phyloP scores from a whole-genome alignment of 2,797 vertebrate genomes.

The Muraenolepis orangiensis region DNA sequence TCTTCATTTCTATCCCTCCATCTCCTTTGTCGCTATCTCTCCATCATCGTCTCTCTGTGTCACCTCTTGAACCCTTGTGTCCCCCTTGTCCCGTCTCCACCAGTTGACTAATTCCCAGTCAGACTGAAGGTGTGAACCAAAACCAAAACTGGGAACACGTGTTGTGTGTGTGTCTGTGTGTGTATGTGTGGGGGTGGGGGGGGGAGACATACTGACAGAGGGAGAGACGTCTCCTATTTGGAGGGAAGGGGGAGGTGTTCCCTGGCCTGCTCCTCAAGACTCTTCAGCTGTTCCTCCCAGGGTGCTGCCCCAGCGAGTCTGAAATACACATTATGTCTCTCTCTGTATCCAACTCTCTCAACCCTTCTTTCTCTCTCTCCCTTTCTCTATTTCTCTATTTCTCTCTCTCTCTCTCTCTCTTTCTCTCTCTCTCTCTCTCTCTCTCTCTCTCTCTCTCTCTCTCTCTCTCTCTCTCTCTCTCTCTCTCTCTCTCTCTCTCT shows the following conservation, averaged over 20 bases:
- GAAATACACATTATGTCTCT: constrained; percentile 46
- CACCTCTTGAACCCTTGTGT: neutral
- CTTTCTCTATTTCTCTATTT: neutral
- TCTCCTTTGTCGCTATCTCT: neutral
- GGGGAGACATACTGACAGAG: neutral
- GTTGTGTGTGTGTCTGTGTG: no score
- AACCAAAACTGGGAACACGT: neutral
- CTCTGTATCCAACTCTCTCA: neutral
- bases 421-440: neutral
- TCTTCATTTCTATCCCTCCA: neutral
- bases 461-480: neutral
- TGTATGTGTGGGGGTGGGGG: no score
- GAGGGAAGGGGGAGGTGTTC: constrained; percentile 20
- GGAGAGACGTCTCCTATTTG: constrained; percentile 23
- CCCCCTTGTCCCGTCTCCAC: neutral
- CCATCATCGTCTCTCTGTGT: no score
- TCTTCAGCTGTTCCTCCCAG: constrained; percentile 85
- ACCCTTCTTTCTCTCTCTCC: neutral
- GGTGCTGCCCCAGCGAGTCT: constrained; percentile 82
- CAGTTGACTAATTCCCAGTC: neutral
- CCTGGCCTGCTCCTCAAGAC: constrained; percentile 54
- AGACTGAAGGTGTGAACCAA: neutral
- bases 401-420: neutral
- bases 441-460: neutral
- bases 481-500: no score